phyloP scores from a whole-genome alignment of 92 coral and sea anemone genomes.

The Parazoanthus swiftii region DNA sequence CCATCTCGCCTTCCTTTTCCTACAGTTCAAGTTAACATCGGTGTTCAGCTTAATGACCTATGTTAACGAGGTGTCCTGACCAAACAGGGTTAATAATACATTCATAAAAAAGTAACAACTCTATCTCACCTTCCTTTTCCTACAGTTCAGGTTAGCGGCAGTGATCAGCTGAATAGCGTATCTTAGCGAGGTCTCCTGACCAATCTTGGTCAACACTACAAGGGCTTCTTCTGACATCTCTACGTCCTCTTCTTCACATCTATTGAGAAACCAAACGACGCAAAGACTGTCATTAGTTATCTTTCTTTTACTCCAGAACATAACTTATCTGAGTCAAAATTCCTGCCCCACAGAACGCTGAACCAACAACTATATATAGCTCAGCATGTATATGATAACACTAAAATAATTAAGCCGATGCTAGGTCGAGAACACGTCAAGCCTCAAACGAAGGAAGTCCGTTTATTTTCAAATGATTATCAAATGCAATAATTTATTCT shows the following conservation, averaged over 20 bases:
- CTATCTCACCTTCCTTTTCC: slow-evolving; percentile 81
- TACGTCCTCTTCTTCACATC: slow-evolving; percentile 98
- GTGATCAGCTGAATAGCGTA: slow-evolving; percentile 95
- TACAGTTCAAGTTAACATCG: slow-evolving; percentile 81
- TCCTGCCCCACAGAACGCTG: not conserved
- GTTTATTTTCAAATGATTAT: too few species aligned
- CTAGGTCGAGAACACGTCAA: too few species aligned
- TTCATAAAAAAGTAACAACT: not conserved
- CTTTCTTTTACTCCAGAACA: not conserved
- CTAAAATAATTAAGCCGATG: too few species aligned
- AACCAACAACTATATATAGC: not conserved
- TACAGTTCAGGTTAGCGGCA: slow-evolving; percentile 83
- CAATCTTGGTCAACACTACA: slow-evolving; percentile 86
- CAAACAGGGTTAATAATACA: slow-evolving; percentile 73
- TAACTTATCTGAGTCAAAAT: too few species aligned
- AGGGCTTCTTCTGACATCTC: slow-evolving; percentile 97
- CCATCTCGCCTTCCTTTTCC: slow-evolving; percentile 80
- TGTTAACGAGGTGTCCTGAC: slow-evolving; percentile 93
- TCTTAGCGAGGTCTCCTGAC: slow-evolving; percentile 95
- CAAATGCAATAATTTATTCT: too few species aligned
- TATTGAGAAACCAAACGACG: slow-evolving; percentile 22
- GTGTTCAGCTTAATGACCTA: slow-evolving; percentile 91
- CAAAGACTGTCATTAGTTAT: not conserved
- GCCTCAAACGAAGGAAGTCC: too few species aligned
- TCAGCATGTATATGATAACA: too few species aligned